Evolutionary conservation across 2,888 invertebrate species (phyloP).

Genomic region (Nezara viridula): DNA sequence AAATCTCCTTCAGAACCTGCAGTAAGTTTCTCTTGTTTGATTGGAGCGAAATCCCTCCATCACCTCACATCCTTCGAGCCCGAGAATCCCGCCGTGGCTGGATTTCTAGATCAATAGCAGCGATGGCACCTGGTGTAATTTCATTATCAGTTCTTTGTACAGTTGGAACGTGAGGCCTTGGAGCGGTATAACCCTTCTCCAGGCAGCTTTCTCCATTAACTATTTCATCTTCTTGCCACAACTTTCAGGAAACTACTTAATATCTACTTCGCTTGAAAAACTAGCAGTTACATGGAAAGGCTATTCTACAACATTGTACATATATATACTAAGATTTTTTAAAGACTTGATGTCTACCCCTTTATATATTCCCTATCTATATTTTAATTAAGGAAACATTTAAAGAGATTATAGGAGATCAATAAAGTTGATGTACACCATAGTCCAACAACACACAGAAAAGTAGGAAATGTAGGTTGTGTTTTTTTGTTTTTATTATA

Average conservation of each 20-base stretch:
- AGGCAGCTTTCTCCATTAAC: not conserved
- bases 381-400: too few relatives aligned
- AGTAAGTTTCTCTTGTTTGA: not conserved
- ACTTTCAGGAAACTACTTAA: not conserved
- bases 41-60: not conserved
- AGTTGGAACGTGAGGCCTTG: constrained; percentile 39
- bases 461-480: too few relatives aligned
- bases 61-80: not conserved
- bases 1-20: not conserved
- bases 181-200: not conserved
- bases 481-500: too few relatives aligned
- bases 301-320: too few relatives aligned
- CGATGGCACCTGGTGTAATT: constrained; percentile 27
- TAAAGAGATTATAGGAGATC: too few relatives aligned
- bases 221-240: not conserved
- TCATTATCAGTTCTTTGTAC: constrained; percentile 17
- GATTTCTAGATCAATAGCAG: not conserved
- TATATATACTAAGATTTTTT: too few relatives aligned
- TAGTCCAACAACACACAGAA: too few relatives aligned
- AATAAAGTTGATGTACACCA: too few relatives aligned
- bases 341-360: too few relatives aligned
- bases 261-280: not conserved
- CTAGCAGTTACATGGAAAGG: too few relatives aligned
- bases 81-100: not conserved
- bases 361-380: too few relatives aligned